Evolutionary conservation across 1,140 invertebrate genomes (phyloP), one percentile per base, ranked within the genome.

Genomic region (Heliconius eleuchia): DNA sequence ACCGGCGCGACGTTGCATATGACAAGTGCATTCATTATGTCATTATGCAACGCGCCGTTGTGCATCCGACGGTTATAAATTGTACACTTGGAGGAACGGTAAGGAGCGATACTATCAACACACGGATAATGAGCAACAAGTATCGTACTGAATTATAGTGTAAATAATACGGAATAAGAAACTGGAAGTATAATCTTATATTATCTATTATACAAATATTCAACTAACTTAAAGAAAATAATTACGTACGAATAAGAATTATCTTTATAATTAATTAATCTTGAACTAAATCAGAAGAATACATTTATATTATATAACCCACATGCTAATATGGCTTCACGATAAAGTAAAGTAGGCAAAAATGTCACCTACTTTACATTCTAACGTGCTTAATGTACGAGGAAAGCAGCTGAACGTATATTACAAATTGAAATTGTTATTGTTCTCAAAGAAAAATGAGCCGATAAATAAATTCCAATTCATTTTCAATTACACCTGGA

Each of bases 401-500:
- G 19, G 7, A 11, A 23, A 60, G n/a, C 55, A 23, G n/a, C 55
- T 9, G n/a, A 60, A n/a, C 55, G 19, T 27, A 9, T 27, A 3
- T 60, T 60, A n/a, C 19, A 23, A 60, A 60, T 60, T 60, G 55
- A 60, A 60, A 60, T 23, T 60, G 19, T n/a, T 60, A 60, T 60
- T 60, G 55, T 60, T 60, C 23, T 19, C 27, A 71, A 71, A 37
- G 70, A 71, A 30, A 37, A 34, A 71, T 71, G 18, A 34, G 30
- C 34, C 13, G 23, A 8, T 50, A 71, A 77, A 77, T 77, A 71
- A 77, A 30, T 30, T 13, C 23, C 23, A 27, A 30, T 71, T 34
- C 70, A 72, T 71, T 72, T 72, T 55, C 46, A 77, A 77, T 71
- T 52, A 50, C 46, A 71, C 70, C 70, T 70, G 70, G 70, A 77